These are phyloP conservation scores for Agonopterix alstromeriana DNA, from an alignment of 2,888 invertebrate genomes.

Conservation along the genomic window DNA sequence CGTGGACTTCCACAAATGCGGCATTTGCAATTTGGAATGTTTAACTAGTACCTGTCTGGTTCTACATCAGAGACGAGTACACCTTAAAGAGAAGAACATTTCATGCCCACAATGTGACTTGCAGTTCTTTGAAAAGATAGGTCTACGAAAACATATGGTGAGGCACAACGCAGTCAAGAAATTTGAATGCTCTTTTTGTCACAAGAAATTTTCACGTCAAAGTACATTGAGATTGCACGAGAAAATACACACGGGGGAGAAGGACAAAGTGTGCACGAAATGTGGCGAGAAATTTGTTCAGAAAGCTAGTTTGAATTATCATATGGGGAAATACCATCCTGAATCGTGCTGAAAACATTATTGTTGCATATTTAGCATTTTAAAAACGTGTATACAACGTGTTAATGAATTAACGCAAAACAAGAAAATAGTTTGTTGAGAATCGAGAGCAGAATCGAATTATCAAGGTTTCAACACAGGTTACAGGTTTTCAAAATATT, in stretches of 20 bases:
- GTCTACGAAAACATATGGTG: conserved; percentile 5
- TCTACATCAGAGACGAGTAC: no score
- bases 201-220: conserved; percentile 19
- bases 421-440: no score
- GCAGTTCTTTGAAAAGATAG: background rate
- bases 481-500: no score
- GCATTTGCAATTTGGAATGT: no score
- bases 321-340: conserved; percentile 10
- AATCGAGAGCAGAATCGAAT: no score
- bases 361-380: no score
- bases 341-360: background rate
- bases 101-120: background rate
- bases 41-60: no score
- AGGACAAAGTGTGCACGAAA: conserved; percentile 12
- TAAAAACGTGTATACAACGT: no score
- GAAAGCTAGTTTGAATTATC: conserved; percentile 19
- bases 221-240: conserved; percentile 10
- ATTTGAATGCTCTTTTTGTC: conserved; percentile 24
- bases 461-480: no score
- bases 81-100: no score
- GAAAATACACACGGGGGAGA: conserved; percentile 13
- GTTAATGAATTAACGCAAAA: no score
- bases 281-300: conserved; percentile 24
- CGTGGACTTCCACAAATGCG: no score
- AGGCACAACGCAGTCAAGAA: conserved; percentile 18